phyloP scores from a whole-genome alignment of 2,888 invertebrate species.

The Orchesellides sinensis region DNA sequence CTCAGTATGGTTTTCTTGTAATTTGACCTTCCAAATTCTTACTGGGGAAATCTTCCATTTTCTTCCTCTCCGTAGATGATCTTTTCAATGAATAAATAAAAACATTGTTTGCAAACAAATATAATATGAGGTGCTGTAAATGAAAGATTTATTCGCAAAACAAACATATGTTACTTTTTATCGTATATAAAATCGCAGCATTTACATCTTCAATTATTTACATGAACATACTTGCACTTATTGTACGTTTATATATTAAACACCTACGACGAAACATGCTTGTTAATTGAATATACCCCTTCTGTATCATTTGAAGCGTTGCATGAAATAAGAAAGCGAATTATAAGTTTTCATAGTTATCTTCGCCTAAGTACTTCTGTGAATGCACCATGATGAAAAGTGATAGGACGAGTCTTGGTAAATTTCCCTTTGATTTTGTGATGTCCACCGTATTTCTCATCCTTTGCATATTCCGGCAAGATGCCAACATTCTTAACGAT shows the following conservation, averaged over 20 bases:
- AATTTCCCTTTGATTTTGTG: conserved; percentile 59
- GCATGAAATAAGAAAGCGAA: neutral
- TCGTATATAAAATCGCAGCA: too few species aligned
- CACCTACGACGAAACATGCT: neutral
- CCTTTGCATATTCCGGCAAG: conserved; percentile 59
- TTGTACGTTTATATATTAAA: neutral
- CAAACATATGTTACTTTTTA: too few species aligned
- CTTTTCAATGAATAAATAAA: conserved; percentile 37
- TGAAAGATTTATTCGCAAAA: neutral
- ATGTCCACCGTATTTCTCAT: conserved; percentile 53
- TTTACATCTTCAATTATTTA: neutral
- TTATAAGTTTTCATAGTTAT: neutral
- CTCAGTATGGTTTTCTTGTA: conserved; percentile 15
- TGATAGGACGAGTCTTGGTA: conserved; percentile 59
- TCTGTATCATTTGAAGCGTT: too few species aligned
- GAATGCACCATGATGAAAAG: conserved; percentile 65
- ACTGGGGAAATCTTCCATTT: neutral
- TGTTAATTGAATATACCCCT: neutral
- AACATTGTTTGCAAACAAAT: conserved; percentile 54
- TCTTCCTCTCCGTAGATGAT: neutral
- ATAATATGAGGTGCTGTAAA: conserved; percentile 6
- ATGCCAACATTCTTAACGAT: conserved; percentile 51
- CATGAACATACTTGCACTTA: neutral
- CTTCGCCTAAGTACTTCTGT: conserved; percentile 59
- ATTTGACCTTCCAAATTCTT: neutral